phyloP scores from a whole-genome alignment of 2,797 vertebrate genomes.

The Esox lucius region DNA sequence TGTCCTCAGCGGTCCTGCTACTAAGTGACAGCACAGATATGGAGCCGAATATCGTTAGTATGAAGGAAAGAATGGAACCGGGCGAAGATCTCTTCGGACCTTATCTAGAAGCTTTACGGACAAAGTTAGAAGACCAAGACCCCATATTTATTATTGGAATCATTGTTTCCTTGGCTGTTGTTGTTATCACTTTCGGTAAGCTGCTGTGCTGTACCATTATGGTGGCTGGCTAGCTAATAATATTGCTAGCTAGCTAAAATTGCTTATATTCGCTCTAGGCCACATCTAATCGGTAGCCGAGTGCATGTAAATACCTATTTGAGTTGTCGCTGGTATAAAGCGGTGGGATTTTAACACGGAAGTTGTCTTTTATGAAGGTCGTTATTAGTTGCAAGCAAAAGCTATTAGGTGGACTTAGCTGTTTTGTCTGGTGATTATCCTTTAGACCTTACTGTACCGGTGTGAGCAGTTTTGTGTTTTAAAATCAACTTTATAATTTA shows the following conservation, averaged over 20 bases:
- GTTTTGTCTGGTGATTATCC: not conserved
- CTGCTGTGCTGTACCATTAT: not conserved
- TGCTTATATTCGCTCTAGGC: not conserved
- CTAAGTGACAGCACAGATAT: constrained; percentile 26
- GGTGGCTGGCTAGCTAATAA: not conserved
- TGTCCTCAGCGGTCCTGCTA: constrained; percentile 42
- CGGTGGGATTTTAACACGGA: not conserved
- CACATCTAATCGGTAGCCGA: not conserved
- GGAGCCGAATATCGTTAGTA: constrained; percentile 21
- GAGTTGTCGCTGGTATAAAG: not conserved
- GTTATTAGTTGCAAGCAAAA: not conserved
- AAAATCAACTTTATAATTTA: not conserved
- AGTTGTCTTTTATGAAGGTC: not conserved
- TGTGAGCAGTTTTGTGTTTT: not conserved
- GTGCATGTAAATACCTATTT: not conserved
- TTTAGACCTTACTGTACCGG: not conserved
- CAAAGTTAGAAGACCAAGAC: constrained; percentile 75
- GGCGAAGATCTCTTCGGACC: constrained; percentile 65
- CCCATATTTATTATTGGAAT: constrained; percentile 74
- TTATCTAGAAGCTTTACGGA: constrained; percentile 71
- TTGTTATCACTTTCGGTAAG: constrained; percentile 82
- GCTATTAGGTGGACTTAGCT: not conserved
- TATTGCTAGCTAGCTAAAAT: constrained; percentile 17
- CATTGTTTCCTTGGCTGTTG: constrained; percentile 73
- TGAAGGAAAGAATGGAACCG: constrained; percentile 45